These are phyloP conservation scores for Zootoca vivipara DNA, from an alignment of 2,113 vertebrate genomes.

Conservation along the genomic window DNA sequence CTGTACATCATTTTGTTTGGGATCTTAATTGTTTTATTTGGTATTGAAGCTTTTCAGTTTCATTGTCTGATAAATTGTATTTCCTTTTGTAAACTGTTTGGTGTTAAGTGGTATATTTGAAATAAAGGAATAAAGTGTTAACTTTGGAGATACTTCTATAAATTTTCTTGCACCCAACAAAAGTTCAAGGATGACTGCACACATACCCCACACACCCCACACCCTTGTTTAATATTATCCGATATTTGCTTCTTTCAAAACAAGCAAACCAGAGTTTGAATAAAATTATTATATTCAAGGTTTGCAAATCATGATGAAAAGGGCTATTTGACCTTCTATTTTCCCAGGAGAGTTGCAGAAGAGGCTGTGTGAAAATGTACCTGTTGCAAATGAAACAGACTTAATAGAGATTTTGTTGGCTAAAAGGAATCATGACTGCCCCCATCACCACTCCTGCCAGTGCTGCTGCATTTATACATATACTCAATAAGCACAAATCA, in stretches of 20 bases:
- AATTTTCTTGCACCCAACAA: neutral
- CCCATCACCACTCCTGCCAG: neutral
- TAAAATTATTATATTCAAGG: neutral
- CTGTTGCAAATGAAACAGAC: neutral
- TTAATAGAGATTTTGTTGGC: slow-evolving; percentile 19
- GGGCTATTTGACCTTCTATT: neutral
- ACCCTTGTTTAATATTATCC: neutral
- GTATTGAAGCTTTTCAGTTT: too few species aligned
- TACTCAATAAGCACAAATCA: neutral
- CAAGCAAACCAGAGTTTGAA: neutral
- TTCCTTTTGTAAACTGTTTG: too few species aligned
- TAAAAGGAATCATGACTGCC: slow-evolving; percentile 6
- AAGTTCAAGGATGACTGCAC: neutral
- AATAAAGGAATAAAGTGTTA: neutral
- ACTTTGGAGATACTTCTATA: neutral
- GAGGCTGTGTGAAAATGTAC: slow-evolving; percentile 24
- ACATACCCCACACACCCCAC: too few species aligned
- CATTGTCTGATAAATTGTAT: too few species aligned
- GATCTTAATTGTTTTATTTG: too few species aligned
- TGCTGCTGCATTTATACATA: neutral
- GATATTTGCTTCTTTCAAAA: neutral
- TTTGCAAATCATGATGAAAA: neutral
- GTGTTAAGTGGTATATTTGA: too few species aligned
- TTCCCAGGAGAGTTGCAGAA: neutral
- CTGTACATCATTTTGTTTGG: too few species aligned